Conservation (phyloP, 2,113 vertebrate species). For the Boleophthalmus pectinirostris region DNA sequence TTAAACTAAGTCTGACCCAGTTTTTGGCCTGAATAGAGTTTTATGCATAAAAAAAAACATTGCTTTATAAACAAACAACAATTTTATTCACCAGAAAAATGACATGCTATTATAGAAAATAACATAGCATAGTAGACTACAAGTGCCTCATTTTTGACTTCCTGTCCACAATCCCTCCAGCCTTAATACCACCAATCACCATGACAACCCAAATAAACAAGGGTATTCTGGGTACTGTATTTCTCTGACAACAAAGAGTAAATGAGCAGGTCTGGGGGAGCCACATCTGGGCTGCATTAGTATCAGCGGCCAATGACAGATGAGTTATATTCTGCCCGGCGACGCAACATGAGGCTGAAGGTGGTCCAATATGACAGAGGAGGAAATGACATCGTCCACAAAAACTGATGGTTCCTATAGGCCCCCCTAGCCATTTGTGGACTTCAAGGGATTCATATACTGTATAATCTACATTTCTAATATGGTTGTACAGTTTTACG, state of each 20-base stretch:
- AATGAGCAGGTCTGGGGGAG: constrained; percentile 8
- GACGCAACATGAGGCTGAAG: constrained; percentile 26
- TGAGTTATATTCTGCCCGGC: constrained; percentile 22
- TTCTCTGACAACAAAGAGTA: constrained; percentile 22
- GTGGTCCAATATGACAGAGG: constrained; percentile 26
- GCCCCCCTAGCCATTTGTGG: constrained; percentile 11
- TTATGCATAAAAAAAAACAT: no score
- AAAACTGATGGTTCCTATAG: constrained; percentile 26
- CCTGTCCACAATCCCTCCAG: constrained; percentile 16
- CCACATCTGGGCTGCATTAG: constrained; percentile 54
- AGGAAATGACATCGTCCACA: constrained; percentile 51
- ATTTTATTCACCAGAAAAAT: no score
- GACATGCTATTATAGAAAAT: neutral
- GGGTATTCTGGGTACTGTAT: constrained; percentile 38
- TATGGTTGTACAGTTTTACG: constrained; percentile 6
- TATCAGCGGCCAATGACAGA: constrained; percentile 44
- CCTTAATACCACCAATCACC: constrained; percentile 25
- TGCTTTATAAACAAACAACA: no score
- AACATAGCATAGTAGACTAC: neutral
- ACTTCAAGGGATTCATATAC: constrained; percentile 9
- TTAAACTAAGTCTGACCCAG: no score
- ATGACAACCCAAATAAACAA: constrained; percentile 46
- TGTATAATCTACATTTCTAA: constrained; percentile 3
- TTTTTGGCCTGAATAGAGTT: no score
- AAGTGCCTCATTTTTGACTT: constrained; percentile 1